A percentile compares a stretch with the other conserved stretches of the same genome.
Evolutionary conservation across 2,888 invertebrate genomes (phyloP).

Genomic region (Brachypalpus laphriformis): DNA sequence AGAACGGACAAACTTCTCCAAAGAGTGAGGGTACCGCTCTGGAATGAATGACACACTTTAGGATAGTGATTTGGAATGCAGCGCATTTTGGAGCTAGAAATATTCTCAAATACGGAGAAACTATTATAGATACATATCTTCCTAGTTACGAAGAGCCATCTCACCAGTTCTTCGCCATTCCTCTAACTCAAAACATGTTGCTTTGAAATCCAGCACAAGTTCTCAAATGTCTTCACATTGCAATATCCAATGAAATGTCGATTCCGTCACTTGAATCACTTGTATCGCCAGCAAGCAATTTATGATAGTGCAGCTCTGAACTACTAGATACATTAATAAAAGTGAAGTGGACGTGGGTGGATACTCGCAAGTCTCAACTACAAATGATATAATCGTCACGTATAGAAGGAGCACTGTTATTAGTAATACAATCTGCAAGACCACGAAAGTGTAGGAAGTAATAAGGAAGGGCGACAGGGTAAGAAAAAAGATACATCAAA

Average conservation of each 20-base stretch:
- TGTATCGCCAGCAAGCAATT: neutral
- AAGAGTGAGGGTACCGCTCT: too few relatives aligned
- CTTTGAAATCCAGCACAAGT: too few relatives aligned
- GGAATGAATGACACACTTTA: too few relatives aligned
- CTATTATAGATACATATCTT: too few relatives aligned
- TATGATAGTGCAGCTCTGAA: constrained; percentile 13
- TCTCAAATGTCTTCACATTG: neutral
- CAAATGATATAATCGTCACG: constrained; percentile 67
- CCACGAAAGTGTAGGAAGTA: neutral
- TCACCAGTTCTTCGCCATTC: too few relatives aligned
- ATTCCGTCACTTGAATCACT: neutral
- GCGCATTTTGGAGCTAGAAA: too few relatives aligned
- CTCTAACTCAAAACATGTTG: too few relatives aligned
- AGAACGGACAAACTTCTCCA: too few relatives aligned
- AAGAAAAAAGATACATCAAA: neutral
- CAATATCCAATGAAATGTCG: neutral
- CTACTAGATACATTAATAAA: constrained; percentile 31
- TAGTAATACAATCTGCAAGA: constrained; percentile 42
- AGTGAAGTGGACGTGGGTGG: neutral
- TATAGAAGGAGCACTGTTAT: constrained; percentile 46
- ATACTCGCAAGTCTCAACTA: constrained; percentile 1
- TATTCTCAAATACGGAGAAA: too few relatives aligned
- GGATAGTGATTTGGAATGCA: too few relatives aligned
- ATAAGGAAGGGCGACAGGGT: neutral
- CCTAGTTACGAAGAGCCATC: too few relatives aligned